Base-by-base conservation (phyloP, 2,888 invertebrate species). In the Ephialtes manifestator region DNA sequence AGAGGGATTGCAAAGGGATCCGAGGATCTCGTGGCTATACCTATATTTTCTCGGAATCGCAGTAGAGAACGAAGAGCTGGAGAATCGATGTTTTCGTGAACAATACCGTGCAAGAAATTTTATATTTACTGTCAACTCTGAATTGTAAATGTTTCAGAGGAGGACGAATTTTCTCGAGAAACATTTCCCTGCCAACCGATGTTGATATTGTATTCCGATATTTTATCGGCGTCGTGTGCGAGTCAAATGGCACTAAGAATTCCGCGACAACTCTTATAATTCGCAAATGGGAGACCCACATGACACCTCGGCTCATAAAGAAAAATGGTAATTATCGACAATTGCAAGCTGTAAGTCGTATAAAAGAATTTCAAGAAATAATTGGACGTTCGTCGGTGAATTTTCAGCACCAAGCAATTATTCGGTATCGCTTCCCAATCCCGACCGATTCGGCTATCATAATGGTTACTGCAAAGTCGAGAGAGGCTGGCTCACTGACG, bases 401-500 rank as follows among this genome's bases (percentile, higher is more conserved):
- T 35, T 91, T 89, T 60, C 77, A 94, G 94, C 86, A 63, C 85
- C 90, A 39, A 92, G 92, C 80, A 94, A 94, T 83, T 89, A 91
- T 72, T 76, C 88, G 28, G 92, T 90, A 82, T 85, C 87, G n/a
- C 87, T 95, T 87, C 95, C 95, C 48, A 93, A 94, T 81, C 94
- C 95, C 31, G 96, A 97, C 86, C 94, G 95, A 70, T 97, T 97
- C 94, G 98, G 98, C 67, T 95, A 95, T 89, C 95, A 96, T 89
- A 95, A 95, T 89, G 95, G 94, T 15, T 94, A 94, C 35, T 94
- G 94, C 86, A 95, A 95, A 88, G 94, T 97, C 15, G 97, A 97
- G 91, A 95, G 96, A 88, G 98, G 98, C 15, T 98, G 98, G 98
- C 95, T 98, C 39, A 98, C 97, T 53, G 95, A 96, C 86, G 97